Conservation (phyloP, 2,888 invertebrate species). For the Malacosoma neustria region DNA sequence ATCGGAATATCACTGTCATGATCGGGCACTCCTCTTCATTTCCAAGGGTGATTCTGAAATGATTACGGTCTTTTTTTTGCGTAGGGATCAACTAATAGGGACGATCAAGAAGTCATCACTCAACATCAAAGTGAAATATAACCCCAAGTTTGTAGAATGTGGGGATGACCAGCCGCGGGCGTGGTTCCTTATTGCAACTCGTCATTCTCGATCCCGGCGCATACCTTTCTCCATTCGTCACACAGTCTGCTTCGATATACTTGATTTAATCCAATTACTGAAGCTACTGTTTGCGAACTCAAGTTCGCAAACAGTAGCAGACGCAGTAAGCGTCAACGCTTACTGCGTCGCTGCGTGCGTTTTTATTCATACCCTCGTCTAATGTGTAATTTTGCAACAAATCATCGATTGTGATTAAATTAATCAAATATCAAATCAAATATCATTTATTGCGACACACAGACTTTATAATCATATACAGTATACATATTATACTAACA, state of each 20-base stretch:
- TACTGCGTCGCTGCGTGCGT: no score
- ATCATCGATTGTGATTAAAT: no score
- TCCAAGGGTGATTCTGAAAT: constrained; percentile 15
- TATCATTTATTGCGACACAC: no score
- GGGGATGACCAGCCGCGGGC: constrained; percentile 28
- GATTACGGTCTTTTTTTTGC: constrained; percentile 15
- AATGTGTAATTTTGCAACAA: no score
- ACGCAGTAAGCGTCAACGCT: not conserved
- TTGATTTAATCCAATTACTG: constrained; percentile 33
- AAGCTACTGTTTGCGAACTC: constrained; percentile 23
- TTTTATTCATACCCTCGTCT: no score
- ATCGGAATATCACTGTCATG: constrained; percentile 39
- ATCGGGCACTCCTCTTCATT: constrained; percentile 21
- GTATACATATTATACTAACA: no score
- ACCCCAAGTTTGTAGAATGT: constrained; percentile 31
- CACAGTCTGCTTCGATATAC: constrained; percentile 33
- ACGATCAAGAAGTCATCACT: constrained; percentile 37
- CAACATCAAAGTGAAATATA: constrained; percentile 32
- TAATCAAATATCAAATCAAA: no score
- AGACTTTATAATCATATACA: no score
- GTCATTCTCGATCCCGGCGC: constrained; percentile 30
- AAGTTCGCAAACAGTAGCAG: not conserved
- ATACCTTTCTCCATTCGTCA: constrained; percentile 49
- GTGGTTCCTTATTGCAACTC: constrained; percentile 44
- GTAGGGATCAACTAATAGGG: constrained; percentile 23